Conservation (phyloP, 53 echinoderm and acorn worm species). For the Patiria pectinifera region DNA sequence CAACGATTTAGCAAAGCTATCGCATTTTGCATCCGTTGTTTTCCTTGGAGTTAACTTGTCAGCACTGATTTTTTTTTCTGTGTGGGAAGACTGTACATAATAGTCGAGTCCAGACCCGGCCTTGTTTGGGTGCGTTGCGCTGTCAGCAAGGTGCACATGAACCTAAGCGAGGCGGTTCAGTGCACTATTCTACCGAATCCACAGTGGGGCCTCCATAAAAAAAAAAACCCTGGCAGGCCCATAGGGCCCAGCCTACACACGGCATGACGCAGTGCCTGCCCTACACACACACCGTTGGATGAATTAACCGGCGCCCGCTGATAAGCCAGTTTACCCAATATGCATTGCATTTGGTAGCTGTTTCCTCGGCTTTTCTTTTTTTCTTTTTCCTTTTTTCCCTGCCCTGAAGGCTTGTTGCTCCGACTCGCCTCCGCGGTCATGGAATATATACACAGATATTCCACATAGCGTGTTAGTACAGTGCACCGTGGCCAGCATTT, state of each 20-base stretch:
- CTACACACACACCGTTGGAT: slow-evolving; percentile 30
- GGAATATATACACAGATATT: background rate
- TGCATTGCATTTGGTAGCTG: slow-evolving; percentile 58
- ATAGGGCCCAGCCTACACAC: slow-evolving; percentile 29
- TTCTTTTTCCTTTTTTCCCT: background rate
- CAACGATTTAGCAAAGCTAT: too few species aligned
- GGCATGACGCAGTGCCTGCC: slow-evolving; percentile 39
- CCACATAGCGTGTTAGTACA: slow-evolving; percentile 55
- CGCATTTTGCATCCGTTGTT: too few species aligned
- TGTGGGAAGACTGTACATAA: too few species aligned
- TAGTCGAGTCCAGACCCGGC: background rate
- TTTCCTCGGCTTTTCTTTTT: too few species aligned
- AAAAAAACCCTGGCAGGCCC: slow-evolving; percentile 20
- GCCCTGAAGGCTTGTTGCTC: slow-evolving; percentile 49
- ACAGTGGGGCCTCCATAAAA: background rate
- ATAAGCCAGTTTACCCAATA: slow-evolving; percentile 68
- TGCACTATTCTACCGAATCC: slow-evolving; percentile 41
- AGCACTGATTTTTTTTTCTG: too few species aligned
- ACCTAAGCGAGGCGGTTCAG: slow-evolving; percentile 37
- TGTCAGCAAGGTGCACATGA: background rate
- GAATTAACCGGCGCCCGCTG: slow-evolving; percentile 51
- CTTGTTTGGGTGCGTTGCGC: background rate
- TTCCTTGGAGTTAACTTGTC: too few species aligned
- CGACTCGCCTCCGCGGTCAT: background rate
- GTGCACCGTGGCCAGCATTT: slow-evolving; percentile 30